Conservation (phyloP, 2,113 vertebrate species). For the Callopanchax toddi region DNA sequence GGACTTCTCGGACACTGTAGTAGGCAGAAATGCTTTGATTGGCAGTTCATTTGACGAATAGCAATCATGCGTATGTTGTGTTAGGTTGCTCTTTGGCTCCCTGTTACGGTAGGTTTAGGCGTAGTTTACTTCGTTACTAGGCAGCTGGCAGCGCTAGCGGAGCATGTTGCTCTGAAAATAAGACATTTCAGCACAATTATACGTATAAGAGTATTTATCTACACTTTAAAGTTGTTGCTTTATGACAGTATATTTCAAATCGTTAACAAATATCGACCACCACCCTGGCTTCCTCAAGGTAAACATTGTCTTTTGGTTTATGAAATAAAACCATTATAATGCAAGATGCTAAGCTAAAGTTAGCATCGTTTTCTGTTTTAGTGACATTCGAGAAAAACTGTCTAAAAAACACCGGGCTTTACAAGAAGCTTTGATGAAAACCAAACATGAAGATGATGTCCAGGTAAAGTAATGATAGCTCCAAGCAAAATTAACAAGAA, state of each 20-base stretch:
- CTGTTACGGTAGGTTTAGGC: conserved; percentile 53
- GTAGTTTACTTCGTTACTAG: conserved; percentile 76
- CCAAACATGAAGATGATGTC: conserved; percentile 65
- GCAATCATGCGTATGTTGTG: not conserved
- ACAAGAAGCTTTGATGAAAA: conserved; percentile 62
- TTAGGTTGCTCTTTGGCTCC: not conserved
- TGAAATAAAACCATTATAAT: not conserved
- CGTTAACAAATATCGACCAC: not conserved
- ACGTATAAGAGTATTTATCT: not conserved
- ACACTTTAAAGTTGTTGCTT: not conserved
- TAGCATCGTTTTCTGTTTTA: conserved; percentile 25
- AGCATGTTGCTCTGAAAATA: not conserved
- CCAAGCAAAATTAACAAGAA: too few species aligned
- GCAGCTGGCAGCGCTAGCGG: conserved; percentile 58
- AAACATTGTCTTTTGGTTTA: not conserved
- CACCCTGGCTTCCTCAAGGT: conserved; percentile 72
- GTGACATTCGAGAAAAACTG: conserved; percentile 69
- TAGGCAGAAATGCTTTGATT: conserved; percentile 13
- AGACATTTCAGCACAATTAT: too few species aligned
- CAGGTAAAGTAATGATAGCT: conserved; percentile 64
- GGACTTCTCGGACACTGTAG: conserved; percentile 51
- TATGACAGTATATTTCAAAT: not conserved
- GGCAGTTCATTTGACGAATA: conserved; percentile 41
- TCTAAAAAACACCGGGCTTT: conserved; percentile 70
- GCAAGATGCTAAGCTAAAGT: not conserved